phyloP scores from a whole-genome alignment of 2,113 vertebrate genomes.

The Crotalus horridus region DNA sequence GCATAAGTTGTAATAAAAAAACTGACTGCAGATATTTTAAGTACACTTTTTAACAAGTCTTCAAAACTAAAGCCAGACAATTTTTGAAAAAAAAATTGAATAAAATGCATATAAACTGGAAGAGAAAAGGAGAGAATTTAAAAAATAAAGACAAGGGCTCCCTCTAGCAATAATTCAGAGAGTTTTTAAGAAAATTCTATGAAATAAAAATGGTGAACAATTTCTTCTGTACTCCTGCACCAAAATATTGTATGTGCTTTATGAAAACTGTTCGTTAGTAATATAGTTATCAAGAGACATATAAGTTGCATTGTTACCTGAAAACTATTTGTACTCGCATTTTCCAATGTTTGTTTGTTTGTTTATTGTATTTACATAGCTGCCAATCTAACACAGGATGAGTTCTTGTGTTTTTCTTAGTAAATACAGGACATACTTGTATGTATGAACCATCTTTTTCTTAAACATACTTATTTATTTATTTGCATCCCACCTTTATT shows the following conservation, averaged over 20 bases:
- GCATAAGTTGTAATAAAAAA: background rate
- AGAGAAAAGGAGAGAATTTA: background rate
- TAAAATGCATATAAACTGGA: background rate
- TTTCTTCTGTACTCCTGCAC: background rate
- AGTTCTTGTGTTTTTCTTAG: too few relatives aligned
- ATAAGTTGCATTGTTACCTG: background rate
- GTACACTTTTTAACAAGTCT: background rate
- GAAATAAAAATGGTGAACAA: background rate
- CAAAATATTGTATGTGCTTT: background rate
- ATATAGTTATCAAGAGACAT: background rate
- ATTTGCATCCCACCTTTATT: background rate
- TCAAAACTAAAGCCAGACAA: background rate
- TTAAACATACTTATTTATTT: too few relatives aligned
- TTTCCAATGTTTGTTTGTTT: too few relatives aligned
- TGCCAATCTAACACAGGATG: too few relatives aligned
- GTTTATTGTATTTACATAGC: too few relatives aligned
- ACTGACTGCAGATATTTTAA: background rate
- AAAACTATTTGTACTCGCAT: too few relatives aligned
- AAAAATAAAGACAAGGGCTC: constrained; percentile 57
- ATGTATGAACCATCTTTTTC: too few relatives aligned
- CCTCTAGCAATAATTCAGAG: constrained; percentile 49
- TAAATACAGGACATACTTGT: too few relatives aligned
- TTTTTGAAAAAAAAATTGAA: background rate
- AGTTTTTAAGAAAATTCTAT: constrained; percentile 15
- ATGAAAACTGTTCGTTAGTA: background rate